Conservation (phyloP, 2,797 vertebrate genomes). For the Benthosema pterotum region DNA sequence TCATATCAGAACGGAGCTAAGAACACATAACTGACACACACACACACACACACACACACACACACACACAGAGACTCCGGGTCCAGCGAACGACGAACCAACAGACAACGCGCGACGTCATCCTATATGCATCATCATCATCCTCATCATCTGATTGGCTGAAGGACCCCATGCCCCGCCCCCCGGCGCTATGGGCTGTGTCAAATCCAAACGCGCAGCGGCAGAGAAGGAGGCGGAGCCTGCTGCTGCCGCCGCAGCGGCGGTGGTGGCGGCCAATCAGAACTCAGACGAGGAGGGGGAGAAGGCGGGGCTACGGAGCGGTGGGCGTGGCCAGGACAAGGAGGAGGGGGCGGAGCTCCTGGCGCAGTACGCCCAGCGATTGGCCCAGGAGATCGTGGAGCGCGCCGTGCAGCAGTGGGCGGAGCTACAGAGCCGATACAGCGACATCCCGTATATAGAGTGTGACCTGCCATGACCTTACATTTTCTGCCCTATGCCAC, state of each 20-base stretch:
- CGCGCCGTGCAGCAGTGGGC: constrained; percentile 92
- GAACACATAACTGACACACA: too few species aligned
- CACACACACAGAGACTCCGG: too few species aligned
- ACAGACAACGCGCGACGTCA: too few species aligned
- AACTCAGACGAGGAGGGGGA: constrained; percentile 64
- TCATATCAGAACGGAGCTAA: too few species aligned
- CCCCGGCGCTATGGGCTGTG: constrained; percentile 89
- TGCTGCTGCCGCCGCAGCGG: too few species aligned
- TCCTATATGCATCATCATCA: too few species aligned
- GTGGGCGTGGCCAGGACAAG: constrained; percentile 36
- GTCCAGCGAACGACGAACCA: too few species aligned
- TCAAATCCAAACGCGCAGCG: constrained; percentile 87
- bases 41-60: too few species aligned
- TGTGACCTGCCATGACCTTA: constrained; percentile 90
- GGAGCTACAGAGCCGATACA: constrained; percentile 88
- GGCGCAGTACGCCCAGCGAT: constrained; percentile 88
- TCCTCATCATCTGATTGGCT: too few species aligned
- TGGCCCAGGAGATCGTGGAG: constrained; percentile 89
- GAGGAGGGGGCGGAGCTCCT: constrained; percentile 50
- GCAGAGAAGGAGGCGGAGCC: constrained; percentile 73
- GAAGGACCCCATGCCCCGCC: constrained; percentile 60
- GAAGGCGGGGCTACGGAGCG: constrained; percentile 52
- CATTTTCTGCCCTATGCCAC: too few species aligned
- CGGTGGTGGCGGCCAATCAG: constrained; percentile 75
- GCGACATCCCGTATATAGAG: constrained; percentile 95